These are phyloP conservation scores for Cryptoblepharus egeriae DNA, from an alignment of 2,797 vertebrate species.

Conservation along the genomic window DNA sequence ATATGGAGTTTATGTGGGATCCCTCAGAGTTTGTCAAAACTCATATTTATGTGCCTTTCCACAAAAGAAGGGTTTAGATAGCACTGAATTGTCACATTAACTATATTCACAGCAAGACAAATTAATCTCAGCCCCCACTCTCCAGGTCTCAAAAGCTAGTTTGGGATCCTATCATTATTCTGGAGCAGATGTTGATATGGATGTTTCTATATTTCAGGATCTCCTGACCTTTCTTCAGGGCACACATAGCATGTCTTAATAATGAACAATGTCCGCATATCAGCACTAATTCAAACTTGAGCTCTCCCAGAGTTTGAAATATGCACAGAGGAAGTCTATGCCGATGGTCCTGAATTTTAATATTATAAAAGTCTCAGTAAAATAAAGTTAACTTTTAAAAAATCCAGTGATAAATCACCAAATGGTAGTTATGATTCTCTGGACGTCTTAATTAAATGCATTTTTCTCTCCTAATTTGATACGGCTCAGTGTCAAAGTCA, in stretches of 20 bases:
- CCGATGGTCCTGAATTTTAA: slow-evolving; percentile 75
- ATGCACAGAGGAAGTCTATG: slow-evolving; percentile 69
- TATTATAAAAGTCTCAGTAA: slow-evolving; percentile 67
- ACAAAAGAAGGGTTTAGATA: not conserved
- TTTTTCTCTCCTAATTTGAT: slow-evolving; percentile 67
- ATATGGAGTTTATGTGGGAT: not conserved
- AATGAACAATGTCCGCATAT: slow-evolving; percentile 75
- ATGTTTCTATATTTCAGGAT: slow-evolving; percentile 64
- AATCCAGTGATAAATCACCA: slow-evolving; percentile 72
- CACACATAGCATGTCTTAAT: slow-evolving; percentile 68
- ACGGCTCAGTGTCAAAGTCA: slow-evolving; percentile 64
- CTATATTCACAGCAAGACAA: not conserved
- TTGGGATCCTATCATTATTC: slow-evolving; percentile 54
- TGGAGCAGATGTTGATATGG: slow-evolving; percentile 50
- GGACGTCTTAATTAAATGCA: slow-evolving; percentile 71
- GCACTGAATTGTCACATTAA: not conserved
- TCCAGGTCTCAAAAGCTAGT: slow-evolving; percentile 31
- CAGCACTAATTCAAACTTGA: slow-evolving; percentile 76
- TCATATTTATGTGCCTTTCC: not conserved
- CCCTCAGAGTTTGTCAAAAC: not conserved
- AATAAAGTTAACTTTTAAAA: slow-evolving; percentile 75
- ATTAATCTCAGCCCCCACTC: slow-evolving; percentile 17
- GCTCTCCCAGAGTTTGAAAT: slow-evolving; percentile 74
- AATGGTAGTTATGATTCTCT: slow-evolving; percentile 64
- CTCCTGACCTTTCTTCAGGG: slow-evolving; percentile 72